Base-by-base conservation (phyloP, 1,140 invertebrate genomes). In the Battus philenor region DNA sequence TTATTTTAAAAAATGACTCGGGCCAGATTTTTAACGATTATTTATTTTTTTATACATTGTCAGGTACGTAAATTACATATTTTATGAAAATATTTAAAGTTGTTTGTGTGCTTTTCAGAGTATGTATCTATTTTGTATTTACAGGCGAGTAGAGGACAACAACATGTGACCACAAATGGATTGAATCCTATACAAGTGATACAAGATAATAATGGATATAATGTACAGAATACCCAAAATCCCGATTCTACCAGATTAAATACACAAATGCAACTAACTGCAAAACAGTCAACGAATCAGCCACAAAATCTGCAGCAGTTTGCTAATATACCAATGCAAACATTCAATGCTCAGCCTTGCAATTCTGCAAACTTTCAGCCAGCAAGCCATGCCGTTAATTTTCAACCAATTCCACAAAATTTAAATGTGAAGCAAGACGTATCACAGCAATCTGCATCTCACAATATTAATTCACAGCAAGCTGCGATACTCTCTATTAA, bases 1-100 rank as follows among this genome's bases (percentile, higher is more conserved):
- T 59, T 58, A 50, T 55, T 58, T 54, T 26, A 49, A 41, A 53
- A 46, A 26, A 76, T 76, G 72, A 56, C 63, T 44, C 27, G 38
- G 26, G 56, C 55, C 36, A 65, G 45, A 55, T 30, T 63, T 47
- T 11, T 46, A 39, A 29, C 48, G 31, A 38, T 59, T 20, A 47
- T 59, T 27, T 18, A 51, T 36, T 46, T 65, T 24, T 29, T 61
- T 12, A 45, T 61, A 27, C 50, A 52, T 50, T 33, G 46, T 31
- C 33, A 73, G 58, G 69, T 73, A 11, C 18, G 9, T 45, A 44
- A 27, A 12, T 18, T 44, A 32, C 15, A 24, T 29, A 46, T 34
- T 43, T 31, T 47, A 38, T 7, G 2, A 30, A 17, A 32, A n/a
- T n/a, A n/a, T n/a, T n/a, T 20, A 1, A n/a, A 13, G n/a, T 3